These are phyloP conservation scores for Heliothis peltigera DNA, from an alignment of 2,888 invertebrate species.

Conservation along the genomic window DNA sequence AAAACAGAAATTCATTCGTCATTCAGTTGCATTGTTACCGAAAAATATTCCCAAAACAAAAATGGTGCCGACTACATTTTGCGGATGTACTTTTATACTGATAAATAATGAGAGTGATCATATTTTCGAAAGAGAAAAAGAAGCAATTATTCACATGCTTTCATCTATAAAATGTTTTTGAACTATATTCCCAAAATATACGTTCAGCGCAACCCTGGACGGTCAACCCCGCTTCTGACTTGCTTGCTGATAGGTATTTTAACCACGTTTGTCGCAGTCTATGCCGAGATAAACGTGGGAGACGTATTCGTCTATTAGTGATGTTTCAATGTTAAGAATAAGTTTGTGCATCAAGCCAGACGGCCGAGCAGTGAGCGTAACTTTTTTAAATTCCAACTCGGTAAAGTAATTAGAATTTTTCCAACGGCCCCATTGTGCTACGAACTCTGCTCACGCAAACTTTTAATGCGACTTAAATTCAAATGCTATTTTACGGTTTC, in stretches of 20 bases:
- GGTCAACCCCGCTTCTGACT: neutral
- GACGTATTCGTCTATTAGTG: constrained; percentile 25
- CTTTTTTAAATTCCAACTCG: constrained; percentile 86
- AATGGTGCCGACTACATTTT: constrained; percentile 13
- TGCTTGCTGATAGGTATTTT: neutral
- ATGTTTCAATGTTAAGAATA: constrained; percentile 62
- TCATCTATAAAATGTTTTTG: neutral
- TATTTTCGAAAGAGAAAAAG: constrained; percentile 5
- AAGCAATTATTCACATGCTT: neutral
- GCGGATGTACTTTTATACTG: constrained; percentile 5
- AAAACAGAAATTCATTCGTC: constrained; percentile 36
- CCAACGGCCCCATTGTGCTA: constrained; percentile 85
- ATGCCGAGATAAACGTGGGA: neutral
- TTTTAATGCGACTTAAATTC: constrained; percentile 88
- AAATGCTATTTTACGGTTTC: constrained; percentile 86
- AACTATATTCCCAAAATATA: no score
- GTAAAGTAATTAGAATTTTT: constrained; percentile 89
- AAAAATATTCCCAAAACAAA: constrained; percentile 24
- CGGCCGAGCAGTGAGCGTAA: constrained; percentile 73
- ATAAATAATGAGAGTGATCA: constrained; percentile 10
- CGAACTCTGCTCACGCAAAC: constrained; percentile 86
- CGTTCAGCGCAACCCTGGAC: no score
- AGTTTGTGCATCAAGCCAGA: constrained; percentile 70
- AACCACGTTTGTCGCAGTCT: neutral
- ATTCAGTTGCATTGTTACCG: constrained; percentile 29